Evolutionary conservation across 1,140 invertebrate genomes (phyloP).

Genomic region (Zelostemma sp.): DNA sequence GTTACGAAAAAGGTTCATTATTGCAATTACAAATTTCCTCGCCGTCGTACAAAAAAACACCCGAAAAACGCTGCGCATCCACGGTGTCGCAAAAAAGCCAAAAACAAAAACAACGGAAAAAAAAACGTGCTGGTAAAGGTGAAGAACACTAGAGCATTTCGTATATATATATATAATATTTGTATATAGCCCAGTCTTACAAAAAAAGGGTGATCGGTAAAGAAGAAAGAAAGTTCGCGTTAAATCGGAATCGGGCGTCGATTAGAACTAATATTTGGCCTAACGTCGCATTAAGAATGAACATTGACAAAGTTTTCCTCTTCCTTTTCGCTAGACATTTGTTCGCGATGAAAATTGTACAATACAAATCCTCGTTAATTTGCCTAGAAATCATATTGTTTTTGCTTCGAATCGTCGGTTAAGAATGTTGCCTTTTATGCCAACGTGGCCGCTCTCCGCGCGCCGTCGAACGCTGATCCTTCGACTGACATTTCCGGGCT

Average conservation of each 20-base stretch:
- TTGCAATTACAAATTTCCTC: slow-evolving; percentile 63
- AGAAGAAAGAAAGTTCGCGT: slow-evolving; percentile 69
- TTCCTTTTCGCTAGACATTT: slow-evolving; percentile 55
- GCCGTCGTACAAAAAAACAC: slow-evolving; percentile 24
- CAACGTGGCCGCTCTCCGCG: too few species aligned
- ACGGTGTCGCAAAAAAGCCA: too few species aligned
- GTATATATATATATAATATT: slow-evolving; percentile 38
- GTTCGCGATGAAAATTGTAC: slow-evolving; percentile 68
- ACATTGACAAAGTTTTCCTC: slow-evolving; percentile 17
- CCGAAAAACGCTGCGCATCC: too few species aligned
- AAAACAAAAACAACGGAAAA: slow-evolving; percentile 18
- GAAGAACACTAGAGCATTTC: slow-evolving; percentile 6
- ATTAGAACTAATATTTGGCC: slow-evolving; percentile 64
- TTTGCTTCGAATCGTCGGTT: too few species aligned
- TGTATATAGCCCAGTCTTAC: slow-evolving; percentile 72
- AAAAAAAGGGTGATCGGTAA: slow-evolving; percentile 68
- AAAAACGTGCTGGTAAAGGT: slow-evolving; percentile 7
- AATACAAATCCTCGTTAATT: not conserved
- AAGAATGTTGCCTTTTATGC: too few species aligned
- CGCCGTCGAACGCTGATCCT: too few species aligned
- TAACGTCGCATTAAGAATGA: slow-evolving; percentile 57
- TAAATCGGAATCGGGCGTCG: slow-evolving; percentile 56
- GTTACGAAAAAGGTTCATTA: slow-evolving; percentile 69
- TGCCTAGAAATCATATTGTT: not conserved
- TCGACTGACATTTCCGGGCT: too few species aligned